Evolutionary conservation across 23 tunicate genomes (phyloP).

Genomic region (Halocynthia roretzi): DNA sequence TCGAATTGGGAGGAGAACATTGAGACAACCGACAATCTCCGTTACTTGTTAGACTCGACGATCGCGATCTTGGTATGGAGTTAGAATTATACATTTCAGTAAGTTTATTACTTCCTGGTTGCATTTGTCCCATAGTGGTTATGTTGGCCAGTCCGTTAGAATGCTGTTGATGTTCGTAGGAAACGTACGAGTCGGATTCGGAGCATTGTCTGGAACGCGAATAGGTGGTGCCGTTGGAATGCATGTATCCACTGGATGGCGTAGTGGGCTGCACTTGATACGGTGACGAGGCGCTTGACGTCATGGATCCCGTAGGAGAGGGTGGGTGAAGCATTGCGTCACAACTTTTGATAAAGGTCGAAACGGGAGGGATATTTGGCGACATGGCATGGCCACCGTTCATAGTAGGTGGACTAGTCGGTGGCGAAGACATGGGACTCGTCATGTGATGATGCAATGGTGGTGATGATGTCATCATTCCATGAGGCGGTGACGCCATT

Average conservation of each 20-base stretch:
- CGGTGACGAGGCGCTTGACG: constrained; percentile 22
- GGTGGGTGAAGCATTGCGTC: constrained; percentile 87
- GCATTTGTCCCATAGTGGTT: neutral
- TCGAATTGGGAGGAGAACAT: constrained; percentile 15
- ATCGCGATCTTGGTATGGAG: constrained; percentile 43
- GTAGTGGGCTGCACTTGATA: constrained; percentile 16
- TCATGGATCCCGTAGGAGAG: constrained; percentile 36
- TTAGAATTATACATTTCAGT: constrained; percentile 5
- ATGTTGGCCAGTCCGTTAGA: constrained; percentile 16
- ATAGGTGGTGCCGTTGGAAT: constrained; percentile 8
- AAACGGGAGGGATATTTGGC: constrained; percentile 69
- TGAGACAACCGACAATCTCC: constrained; percentile 36
- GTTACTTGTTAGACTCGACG: constrained; percentile 61
- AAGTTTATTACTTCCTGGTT: neutral
- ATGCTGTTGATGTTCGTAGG: constrained; percentile 41
- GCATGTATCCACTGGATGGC: constrained; percentile 7
- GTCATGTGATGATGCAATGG: constrained; percentile 48
- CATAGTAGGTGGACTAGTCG: neutral
- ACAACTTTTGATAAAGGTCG: constrained; percentile 84
- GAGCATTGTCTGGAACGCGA: constrained; percentile 38
- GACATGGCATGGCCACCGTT: neutral
- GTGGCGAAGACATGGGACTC: constrained; percentile 9
- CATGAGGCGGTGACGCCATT: constrained; percentile 10
- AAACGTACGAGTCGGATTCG: constrained; percentile 41
- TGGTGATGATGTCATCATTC: constrained; percentile 28